phyloP scores from a whole-genome alignment of 2,888 invertebrate species.

The Nymphalis polychloros region DNA sequence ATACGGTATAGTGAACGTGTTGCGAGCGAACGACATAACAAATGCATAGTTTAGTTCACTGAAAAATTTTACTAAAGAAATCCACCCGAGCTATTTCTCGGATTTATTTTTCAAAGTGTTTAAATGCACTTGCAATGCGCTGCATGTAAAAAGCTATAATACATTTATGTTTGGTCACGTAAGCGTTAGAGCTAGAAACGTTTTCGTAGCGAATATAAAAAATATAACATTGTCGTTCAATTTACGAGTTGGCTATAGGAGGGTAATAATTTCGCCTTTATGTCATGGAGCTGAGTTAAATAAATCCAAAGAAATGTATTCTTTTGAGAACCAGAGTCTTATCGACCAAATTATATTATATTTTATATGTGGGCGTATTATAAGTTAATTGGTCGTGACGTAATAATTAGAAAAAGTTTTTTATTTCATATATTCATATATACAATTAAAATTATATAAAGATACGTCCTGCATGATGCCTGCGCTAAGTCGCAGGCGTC shows the following conservation, averaged over 20 bases:
- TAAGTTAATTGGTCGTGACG: too few species aligned
- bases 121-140: slow-evolving; percentile 39
- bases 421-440: too few species aligned
- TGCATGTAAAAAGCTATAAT: slow-evolving; percentile 34
- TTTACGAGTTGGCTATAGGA: slow-evolving; percentile 33
- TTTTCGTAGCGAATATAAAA: slow-evolving; percentile 29
- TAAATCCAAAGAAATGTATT: slow-evolving; percentile 22
- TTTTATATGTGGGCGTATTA: neutral
- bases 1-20: neutral
- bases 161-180: slow-evolving; percentile 40
- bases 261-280: slow-evolving; percentile 28
- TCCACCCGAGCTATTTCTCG: slow-evolving; percentile 33
- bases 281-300: slow-evolving; percentile 17
- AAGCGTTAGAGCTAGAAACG: slow-evolving; percentile 32
- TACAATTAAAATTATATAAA: too few species aligned
- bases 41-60: slow-evolving; percentile 32
- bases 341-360: neutral
- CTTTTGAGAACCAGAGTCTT: slow-evolving; percentile 6
- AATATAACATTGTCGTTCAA: slow-evolving; percentile 38
- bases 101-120: slow-evolving; percentile 39
- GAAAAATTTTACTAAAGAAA: slow-evolving; percentile 35
- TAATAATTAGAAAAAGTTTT: too few species aligned
- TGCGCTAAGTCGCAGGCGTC: too few species aligned
- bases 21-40: slow-evolving; percentile 20
- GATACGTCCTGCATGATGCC: too few species aligned